A percentile compares a stretch with the other conserved stretches of the same genome.
phyloP scores from a whole-genome alignment of 2,113 vertebrate species.

The Macrotis lagotis region DNA sequence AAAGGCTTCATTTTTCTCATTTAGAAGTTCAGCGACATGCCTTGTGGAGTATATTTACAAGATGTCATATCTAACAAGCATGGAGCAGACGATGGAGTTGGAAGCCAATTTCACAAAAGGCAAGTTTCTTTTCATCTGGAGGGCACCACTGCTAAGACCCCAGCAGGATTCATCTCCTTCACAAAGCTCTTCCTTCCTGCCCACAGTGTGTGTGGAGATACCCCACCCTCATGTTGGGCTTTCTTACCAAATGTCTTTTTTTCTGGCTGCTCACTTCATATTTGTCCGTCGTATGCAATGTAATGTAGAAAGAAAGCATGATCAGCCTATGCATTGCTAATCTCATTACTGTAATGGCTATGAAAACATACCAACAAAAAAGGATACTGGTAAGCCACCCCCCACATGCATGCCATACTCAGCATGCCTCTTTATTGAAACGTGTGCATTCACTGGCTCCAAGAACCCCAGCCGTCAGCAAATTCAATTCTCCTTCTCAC shows the following conservation, averaged over 20 bases:
- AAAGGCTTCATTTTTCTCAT: constrained; percentile 80
- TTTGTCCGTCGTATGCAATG: constrained; percentile 80
- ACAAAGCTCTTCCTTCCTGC: constrained; percentile 80
- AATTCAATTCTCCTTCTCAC: constrained; percentile 71
- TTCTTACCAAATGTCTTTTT: constrained; percentile 81
- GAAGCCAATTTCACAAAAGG: constrained; percentile 77
- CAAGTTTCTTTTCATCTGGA: constrained; percentile 69
- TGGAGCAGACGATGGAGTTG: constrained; percentile 66
- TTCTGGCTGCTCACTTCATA: constrained; percentile 85
- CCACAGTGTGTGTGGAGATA: constrained; percentile 74
- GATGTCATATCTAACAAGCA: constrained; percentile 82
- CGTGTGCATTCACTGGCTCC: constrained; percentile 51
- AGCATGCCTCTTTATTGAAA: constrained; percentile 80
- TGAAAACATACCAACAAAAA: constrained; percentile 78
- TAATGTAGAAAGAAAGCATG: constrained; percentile 76
- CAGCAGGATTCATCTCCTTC: constrained; percentile 80
- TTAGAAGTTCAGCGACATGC: constrained; percentile 73
- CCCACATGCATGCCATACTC: constrained; percentile 66
- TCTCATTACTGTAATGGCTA: constrained; percentile 85
- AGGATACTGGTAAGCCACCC: constrained; percentile 74
- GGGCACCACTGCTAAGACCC: constrained; percentile 72
- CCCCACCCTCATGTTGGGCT: constrained; percentile 63
- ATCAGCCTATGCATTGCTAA: constrained; percentile 82
- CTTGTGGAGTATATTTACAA: constrained; percentile 76
- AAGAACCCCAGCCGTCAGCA: constrained; percentile 63